Evolutionary conservation across 2,888 invertebrate species (phyloP).

Genomic region (Rotaria sp.): DNA sequence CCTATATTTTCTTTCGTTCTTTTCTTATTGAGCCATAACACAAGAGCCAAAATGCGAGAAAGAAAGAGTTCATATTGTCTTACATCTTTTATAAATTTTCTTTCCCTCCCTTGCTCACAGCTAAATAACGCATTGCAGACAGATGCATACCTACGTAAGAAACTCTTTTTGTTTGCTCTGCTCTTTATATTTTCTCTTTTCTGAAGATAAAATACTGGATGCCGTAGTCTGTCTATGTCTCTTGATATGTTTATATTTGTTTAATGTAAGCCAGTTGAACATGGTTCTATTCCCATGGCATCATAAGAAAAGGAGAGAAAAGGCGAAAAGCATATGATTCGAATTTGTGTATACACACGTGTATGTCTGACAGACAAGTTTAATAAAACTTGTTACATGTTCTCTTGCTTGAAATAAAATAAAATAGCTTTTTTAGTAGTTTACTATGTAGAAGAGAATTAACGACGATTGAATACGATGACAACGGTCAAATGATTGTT

Average conservation of each 20-base stretch:
- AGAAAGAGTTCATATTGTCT: neutral
- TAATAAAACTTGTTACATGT: neutral
- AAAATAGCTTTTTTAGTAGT: neutral
- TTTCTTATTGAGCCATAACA: neutral
- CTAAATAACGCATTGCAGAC: neutral
- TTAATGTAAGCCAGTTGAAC: neutral
- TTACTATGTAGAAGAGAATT: neutral
- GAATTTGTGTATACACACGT: neutral
- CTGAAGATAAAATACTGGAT: neutral
- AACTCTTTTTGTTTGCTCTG: neutral
- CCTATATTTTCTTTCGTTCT: neutral
- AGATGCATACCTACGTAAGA: neutral
- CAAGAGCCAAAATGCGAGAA: neutral
- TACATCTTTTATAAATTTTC: neutral
- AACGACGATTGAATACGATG: no score
- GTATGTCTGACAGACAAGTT: neutral
- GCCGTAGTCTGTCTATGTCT: neutral
- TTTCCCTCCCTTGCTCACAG: neutral
- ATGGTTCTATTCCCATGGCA: neutral
- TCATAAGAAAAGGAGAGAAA: neutral
- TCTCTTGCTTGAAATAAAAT: neutral
- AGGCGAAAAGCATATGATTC: neutral
- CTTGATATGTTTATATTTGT: neutral
- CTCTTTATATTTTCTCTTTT: no score
- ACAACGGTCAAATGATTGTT: no score